Base-by-base conservation (phyloP, 2,888 invertebrate genomes). In the Rhingia rostrata region DNA sequence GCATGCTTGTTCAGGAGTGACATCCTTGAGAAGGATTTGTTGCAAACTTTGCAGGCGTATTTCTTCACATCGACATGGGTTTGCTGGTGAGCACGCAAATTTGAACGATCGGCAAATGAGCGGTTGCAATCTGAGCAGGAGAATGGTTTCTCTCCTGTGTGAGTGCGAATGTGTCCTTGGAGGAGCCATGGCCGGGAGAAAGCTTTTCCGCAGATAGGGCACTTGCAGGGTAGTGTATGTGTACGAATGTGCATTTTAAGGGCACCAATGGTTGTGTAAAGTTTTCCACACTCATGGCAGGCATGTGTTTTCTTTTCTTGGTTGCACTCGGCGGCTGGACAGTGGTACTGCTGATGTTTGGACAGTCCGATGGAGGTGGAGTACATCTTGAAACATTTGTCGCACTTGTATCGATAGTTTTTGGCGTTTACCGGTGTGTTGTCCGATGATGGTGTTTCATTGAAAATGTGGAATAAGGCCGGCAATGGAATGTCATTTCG, bases 271-370 rank as follows among this genome's bases (percentile, higher is more conserved):
- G 91, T 89, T n/a, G 90, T 91, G 70, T 91, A 91, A 7, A 89
- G 87, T 80, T 91, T 91, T 45, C 91, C 91, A 54, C 91, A 91
- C 14, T 90, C 89, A 53, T 91, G 88, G 53, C 91, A 91, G 12
- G 89, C 87, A 72, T 91, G 90, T 45, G 96, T 95, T 91, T 97
- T 98, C 91, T 97, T 95, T 66, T 97, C 95, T 60, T 95, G 94
- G 86, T 96, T 95, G 63, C 95, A 96, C 86, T 95, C 95, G 82
- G 96, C 95, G 0, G 96, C 96, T 0, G 96, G 95, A 91, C 98
- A 98, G 89, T 99, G 98, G 92, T 98, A 98, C 91, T 98, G 98
- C 83, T 97, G 95, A 90, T 99, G 99, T 92, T 99, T 99, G 1
- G 97, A 96, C 12, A 99, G 93, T 0, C 98, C 99, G 60, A 98